These are phyloP conservation scores for Xanthorhoe designata DNA, from an alignment of 2,888 invertebrate genomes.

Conservation along the genomic window DNA sequence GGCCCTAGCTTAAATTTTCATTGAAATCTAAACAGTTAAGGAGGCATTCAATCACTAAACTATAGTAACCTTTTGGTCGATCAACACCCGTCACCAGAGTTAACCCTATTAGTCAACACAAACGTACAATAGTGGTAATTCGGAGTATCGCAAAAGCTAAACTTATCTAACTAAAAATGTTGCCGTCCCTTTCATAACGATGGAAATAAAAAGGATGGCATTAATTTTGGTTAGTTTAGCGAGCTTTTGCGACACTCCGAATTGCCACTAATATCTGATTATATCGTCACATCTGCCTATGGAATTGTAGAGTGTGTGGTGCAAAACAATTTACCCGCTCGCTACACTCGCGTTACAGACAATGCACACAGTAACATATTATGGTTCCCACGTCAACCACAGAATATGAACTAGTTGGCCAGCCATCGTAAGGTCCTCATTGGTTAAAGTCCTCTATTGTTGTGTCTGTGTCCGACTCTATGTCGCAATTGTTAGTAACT, in stretches of 20 bases:
- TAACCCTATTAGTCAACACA: background rate
- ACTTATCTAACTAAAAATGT: no score
- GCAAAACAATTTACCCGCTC: background rate
- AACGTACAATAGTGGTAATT: no score
- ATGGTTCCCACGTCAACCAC: background rate
- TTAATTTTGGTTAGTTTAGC: no score
- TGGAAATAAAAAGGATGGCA: no score
- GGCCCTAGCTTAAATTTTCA: no score
- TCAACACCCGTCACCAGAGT: background rate
- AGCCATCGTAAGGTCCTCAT: slow-evolving; percentile 2
- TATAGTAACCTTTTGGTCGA: no score
- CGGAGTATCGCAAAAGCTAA: no score
- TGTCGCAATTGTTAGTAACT: slow-evolving; percentile 14
- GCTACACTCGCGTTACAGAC: background rate
- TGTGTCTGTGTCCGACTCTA: slow-evolving; percentile 16
- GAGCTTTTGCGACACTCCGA: no score
- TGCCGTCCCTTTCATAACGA: no score
- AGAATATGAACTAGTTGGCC: background rate
- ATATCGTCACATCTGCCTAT: background rate
- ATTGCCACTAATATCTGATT: background rate
- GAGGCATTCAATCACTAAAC: no score
- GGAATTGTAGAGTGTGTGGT: background rate
- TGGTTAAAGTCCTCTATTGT: slow-evolving; percentile 8
- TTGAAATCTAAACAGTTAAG: no score
- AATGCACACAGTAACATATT: background rate